Conservation (phyloP, 2,797 vertebrate genomes). For the Hirundo rustica region DNA sequence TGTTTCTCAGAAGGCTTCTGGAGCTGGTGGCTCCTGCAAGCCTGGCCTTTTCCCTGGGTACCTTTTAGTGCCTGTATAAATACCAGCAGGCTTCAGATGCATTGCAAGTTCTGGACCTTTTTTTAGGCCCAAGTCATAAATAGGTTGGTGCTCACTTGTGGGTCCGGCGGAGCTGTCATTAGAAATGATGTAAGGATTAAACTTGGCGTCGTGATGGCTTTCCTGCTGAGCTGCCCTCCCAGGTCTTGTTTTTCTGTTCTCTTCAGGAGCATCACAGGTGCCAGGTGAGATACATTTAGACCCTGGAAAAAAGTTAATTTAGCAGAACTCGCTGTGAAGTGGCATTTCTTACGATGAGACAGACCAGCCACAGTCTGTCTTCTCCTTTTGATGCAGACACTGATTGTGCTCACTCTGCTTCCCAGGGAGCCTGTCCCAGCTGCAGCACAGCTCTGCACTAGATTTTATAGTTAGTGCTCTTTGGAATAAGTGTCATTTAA, state of each 20-base stretch:
- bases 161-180: not conserved
- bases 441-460: not conserved
- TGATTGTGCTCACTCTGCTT: not conserved
- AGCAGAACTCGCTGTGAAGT: not conserved
- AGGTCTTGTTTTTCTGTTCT: not conserved
- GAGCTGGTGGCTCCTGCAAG: not conserved
- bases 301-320: not conserved
- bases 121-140: not conserved
- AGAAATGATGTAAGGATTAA: slow-evolving; percentile 14
- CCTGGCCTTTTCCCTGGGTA: not conserved
- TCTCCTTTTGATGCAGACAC: not conserved
- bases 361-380: not conserved
- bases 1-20: slow-evolving; percentile 7
- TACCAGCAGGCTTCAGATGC: slow-evolving; percentile 7
- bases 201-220: accelerated
- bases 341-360: not conserved
- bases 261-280: not conserved
- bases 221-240: not conserved
- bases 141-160: not conserved
- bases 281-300: not conserved
- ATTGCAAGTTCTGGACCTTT: not conserved
- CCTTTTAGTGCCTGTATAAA: not conserved
- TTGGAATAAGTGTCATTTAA: slow-evolving; percentile 2
- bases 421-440: not conserved
- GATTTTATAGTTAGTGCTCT: not conserved